Conservation (phyloP, 2,888 invertebrate genomes). For the Tuta absoluta region DNA sequence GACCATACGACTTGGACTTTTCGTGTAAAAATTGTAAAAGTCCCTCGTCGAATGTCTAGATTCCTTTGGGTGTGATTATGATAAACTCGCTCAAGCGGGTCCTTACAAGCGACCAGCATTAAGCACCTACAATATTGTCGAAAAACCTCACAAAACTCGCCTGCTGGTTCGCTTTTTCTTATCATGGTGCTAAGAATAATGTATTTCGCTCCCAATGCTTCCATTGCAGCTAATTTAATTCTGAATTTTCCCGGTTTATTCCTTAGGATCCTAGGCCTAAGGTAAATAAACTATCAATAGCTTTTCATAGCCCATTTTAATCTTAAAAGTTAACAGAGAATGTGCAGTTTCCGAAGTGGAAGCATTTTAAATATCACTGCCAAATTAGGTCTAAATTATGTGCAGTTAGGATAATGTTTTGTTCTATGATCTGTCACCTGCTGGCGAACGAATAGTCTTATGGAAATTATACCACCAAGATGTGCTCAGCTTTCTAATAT, state of each 20-base stretch:
- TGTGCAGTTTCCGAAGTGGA: not conserved
- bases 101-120: slow-evolving; percentile 24
- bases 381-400: slow-evolving; percentile 25
- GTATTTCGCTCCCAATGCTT: slow-evolving; percentile 23
- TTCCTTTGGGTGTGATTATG: not conserved
- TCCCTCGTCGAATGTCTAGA: not conserved
- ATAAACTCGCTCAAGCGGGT: not conserved
- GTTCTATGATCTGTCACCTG: slow-evolving; percentile 11
- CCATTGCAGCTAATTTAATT: slow-evolving; percentile 2
- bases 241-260: not conserved
- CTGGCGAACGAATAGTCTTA: not conserved
- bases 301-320: slow-evolving; percentile 5
- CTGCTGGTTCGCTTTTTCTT: slow-evolving; percentile 31
- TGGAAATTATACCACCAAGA: not conserved
- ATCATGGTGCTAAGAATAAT: slow-evolving; percentile 18
- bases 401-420: slow-evolving; percentile 25
- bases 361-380: slow-evolving; percentile 25
- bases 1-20: not conserved
- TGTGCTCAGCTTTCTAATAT: not conserved
- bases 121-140: slow-evolving; percentile 11
- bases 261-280: slow-evolving; percentile 26
- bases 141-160: slow-evolving; percentile 12
- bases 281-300: slow-evolving; percentile 18
- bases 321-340: not conserved
- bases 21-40: not conserved